Conservation (phyloP, 2,113 vertebrate genomes). For the Melanerpes aurifrons region DNA sequence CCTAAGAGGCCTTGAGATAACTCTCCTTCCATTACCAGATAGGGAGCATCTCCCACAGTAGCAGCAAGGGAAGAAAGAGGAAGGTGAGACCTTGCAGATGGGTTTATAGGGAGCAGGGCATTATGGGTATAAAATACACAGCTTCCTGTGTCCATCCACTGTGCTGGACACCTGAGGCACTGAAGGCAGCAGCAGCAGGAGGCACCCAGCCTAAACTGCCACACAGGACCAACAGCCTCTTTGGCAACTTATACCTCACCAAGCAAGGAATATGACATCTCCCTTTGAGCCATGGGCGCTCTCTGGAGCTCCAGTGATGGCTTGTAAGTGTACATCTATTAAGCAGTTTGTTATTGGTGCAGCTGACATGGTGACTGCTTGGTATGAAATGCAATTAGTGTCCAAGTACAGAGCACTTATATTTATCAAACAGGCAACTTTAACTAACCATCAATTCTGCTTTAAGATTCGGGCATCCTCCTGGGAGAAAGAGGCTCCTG, state of each 20-base stretch:
- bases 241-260: neutral
- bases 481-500: neutral
- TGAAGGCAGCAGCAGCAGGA: too few relatives aligned
- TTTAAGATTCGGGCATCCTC: neutral
- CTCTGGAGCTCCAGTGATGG: neutral
- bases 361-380: neutral
- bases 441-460: neutral
- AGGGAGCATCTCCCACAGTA: too few relatives aligned
- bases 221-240: neutral
- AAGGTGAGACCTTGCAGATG: too few relatives aligned
- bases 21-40: too few relatives aligned
- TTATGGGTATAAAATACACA: too few relatives aligned
- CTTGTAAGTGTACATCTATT: neutral
- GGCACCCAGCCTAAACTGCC: too few relatives aligned
- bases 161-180: too few relatives aligned
- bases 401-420: neutral
- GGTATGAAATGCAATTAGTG: neutral
- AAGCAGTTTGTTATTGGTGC: constrained; percentile 40
- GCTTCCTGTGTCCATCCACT: too few relatives aligned
- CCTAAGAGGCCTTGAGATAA: too few relatives aligned
- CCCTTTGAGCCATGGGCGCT: constrained; percentile 3
- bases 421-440: neutral
- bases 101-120: too few relatives aligned
- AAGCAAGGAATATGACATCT: constrained; percentile 5
- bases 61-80: too few relatives aligned